These are phyloP conservation scores for Tetropium fuscum DNA, from an alignment of 2,888 invertebrate species.

Conservation along the genomic window DNA sequence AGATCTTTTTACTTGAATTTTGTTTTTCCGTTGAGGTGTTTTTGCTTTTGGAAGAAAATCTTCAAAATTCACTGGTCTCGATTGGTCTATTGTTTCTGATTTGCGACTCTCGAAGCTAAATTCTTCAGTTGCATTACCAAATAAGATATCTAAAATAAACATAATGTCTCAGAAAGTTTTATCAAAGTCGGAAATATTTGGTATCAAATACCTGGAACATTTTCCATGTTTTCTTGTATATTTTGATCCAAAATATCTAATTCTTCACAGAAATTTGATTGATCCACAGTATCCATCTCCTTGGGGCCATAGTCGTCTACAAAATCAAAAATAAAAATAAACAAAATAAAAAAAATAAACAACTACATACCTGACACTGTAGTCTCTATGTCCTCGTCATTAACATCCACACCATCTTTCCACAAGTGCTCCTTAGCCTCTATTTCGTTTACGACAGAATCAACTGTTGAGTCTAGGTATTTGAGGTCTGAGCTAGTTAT, in stretches of 20 bases:
- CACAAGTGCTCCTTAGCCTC: not conserved
- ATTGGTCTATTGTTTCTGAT: constrained; percentile 6
- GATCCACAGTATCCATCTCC: constrained; percentile 7
- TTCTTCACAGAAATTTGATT: not conserved
- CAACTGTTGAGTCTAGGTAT: not conserved
- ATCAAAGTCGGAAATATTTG: not conserved
- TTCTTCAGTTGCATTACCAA: constrained; percentile 1
- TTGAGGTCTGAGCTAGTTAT: not conserved
- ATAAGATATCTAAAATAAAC: not conserved
- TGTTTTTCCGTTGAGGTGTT: constrained; percentile 11
- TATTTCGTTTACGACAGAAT: not conserved
- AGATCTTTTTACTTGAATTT: constrained; percentile 8
- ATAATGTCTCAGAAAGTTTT: constrained; percentile 2
- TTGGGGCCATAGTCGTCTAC: not conserved
- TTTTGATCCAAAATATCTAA: constrained; percentile 1
- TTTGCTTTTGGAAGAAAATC: constrained; percentile 17
- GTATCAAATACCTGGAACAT: not conserved
- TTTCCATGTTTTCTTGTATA: not conserved
- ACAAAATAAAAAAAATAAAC: not conserved
- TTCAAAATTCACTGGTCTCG: constrained; percentile 1
- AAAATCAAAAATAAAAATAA: constrained; percentile 2
- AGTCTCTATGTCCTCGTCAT: not conserved
- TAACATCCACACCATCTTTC: not conserved
- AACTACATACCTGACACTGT: not conserved
- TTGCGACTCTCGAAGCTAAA: constrained; percentile 2